Conservation (phyloP, 2,113 vertebrate genomes). For the Ceuthmochares aereus region DNA sequence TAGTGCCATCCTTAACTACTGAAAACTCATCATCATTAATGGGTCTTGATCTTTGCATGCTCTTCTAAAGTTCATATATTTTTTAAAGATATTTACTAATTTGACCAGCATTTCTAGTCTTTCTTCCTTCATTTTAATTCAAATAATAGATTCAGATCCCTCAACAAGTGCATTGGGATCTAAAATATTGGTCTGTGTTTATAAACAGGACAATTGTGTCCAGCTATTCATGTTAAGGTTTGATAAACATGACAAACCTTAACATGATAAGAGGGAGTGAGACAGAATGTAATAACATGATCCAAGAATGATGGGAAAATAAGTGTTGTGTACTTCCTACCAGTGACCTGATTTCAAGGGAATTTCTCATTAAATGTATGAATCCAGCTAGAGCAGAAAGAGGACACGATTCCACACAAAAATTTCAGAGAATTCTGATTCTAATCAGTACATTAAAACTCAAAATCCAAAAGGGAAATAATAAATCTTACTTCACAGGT, state of each 20-base stretch:
- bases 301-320: neutral
- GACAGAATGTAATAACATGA: neutral
- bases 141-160: neutral
- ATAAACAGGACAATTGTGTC: neutral
- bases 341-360: neutral
- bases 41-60: neutral
- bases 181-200: neutral
- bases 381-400: neutral
- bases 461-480: neutral
- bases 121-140: neutral
- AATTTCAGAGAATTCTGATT: neutral
- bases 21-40: neutral
- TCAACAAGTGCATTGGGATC: neutral
- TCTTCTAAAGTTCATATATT: neutral
- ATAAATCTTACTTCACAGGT: neutral
- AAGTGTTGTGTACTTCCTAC: neutral
- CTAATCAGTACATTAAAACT: neutral
- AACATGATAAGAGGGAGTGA: neutral
- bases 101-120: neutral
- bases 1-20: neutral
- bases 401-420: neutral
- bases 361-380: neutral
- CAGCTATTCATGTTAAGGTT: too few relatives aligned
- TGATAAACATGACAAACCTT: neutral
- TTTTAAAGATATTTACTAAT: neutral